Conservation (phyloP, 2,797 vertebrate genomes). For the Sus cebifrons region DNA sequence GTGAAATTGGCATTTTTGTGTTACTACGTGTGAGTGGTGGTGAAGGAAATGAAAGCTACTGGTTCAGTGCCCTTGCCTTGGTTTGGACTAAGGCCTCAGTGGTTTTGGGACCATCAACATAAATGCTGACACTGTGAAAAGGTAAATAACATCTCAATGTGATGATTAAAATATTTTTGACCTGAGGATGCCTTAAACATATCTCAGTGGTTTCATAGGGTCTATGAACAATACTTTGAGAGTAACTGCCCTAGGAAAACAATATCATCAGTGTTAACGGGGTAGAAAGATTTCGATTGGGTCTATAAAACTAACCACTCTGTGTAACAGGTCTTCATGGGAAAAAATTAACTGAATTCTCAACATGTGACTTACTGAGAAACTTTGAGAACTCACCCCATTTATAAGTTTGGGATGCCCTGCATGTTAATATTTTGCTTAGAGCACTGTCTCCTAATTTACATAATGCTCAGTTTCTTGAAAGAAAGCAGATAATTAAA, state of each 20-base stretch:
- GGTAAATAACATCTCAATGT: not conserved
- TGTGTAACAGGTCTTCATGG: not conserved
- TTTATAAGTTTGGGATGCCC: slow-evolving; percentile 27
- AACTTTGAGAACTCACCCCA: not conserved
- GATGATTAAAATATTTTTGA: slow-evolving; percentile 38
- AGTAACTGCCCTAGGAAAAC: not conserved
- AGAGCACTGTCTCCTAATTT: slow-evolving; percentile 72
- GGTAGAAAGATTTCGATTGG: not conserved
- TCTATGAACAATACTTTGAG: not conserved
- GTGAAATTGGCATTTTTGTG: not conserved
- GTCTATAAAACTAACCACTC: slow-evolving; percentile 32
- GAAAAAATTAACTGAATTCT: slow-evolving; percentile 2
- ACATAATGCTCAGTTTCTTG: slow-evolving; percentile 62
- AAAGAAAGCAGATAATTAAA: slow-evolving; percentile 74
- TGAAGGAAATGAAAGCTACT: not conserved
- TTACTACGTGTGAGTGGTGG: not conserved
- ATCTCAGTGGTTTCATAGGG: not conserved
- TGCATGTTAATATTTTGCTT: not conserved
- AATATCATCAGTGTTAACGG: slow-evolving; percentile 28
- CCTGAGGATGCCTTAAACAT: not conserved
- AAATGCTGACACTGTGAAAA: slow-evolving; percentile 7
- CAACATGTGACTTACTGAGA: not conserved
- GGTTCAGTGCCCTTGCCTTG: not conserved
- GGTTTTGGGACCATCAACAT: not conserved
- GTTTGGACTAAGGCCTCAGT: not conserved